Conservation (phyloP, 2,888 invertebrate genomes). For the Ommatoiulus sabulosus region DNA sequence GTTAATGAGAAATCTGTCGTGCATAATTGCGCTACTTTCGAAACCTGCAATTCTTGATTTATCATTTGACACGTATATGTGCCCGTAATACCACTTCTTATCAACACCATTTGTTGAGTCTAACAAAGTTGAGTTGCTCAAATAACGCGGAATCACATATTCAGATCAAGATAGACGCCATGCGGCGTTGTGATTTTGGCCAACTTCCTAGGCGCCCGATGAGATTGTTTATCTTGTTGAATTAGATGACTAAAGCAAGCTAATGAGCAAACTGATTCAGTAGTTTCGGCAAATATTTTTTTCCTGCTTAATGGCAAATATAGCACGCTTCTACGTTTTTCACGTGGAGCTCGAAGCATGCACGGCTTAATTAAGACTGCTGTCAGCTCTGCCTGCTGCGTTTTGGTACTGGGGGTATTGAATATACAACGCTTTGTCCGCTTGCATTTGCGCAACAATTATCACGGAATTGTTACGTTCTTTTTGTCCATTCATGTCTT, state of each 20-base stretch:
- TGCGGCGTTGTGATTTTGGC: neutral
- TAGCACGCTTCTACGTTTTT: neutral
- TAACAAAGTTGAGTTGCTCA: neutral
- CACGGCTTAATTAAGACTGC: slow-evolving; percentile 2
- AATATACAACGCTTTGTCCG: neutral
- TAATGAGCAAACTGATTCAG: neutral
- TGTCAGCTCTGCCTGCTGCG: slow-evolving; percentile 14
- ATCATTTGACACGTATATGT: neutral
- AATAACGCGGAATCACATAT: neutral
- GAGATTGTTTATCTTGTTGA: neutral
- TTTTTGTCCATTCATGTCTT: neutral
- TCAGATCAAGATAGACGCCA: neutral
- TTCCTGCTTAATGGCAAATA: neutral
- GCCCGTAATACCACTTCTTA: neutral
- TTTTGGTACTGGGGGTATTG: neutral
- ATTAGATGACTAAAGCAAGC: neutral
- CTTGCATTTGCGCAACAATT: neutral
- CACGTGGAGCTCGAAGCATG: slow-evolving; percentile 3
- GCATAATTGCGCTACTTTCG: too few relatives aligned
- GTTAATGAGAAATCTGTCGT: neutral
- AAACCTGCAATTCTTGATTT: neutral
- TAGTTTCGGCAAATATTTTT: neutral
- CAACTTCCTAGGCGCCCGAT: neutral
- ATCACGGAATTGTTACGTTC: neutral
- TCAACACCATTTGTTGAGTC: neutral